Percentiles rank a stretch among this genome's conserved stretches.
Conservation (phyloP, 2,113 vertebrate species). For the Galemys pyrenaicus region DNA sequence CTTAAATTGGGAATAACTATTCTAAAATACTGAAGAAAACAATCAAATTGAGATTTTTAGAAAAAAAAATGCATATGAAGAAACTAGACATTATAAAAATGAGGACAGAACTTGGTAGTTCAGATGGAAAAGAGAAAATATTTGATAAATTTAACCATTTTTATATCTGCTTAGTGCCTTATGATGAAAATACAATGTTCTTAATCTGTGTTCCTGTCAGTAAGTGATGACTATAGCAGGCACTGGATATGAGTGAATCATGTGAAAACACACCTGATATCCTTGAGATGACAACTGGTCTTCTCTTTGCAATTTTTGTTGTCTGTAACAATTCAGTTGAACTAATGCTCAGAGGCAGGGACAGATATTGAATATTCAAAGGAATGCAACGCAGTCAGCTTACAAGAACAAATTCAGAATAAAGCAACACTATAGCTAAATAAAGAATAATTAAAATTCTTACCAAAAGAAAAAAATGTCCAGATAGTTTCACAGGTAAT, state of each 20-base stretch:
- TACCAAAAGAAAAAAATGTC: not conserved
- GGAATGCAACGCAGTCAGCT: not conserved
- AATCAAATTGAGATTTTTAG: not conserved
- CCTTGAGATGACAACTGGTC: rapidly evolving
- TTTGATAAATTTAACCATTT: not conserved
- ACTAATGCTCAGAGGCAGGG: not conserved
- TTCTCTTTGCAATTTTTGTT: not conserved
- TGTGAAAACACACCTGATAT: not conserved
- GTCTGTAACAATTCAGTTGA: not conserved
- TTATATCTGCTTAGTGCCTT: not conserved
- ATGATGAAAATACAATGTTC: not conserved
- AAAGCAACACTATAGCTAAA: not conserved
- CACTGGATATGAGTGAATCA: not conserved
- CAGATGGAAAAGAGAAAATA: not conserved
- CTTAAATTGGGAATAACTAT: not conserved
- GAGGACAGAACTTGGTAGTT: not conserved
- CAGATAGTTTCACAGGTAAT: not conserved
- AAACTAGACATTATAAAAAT: not conserved
- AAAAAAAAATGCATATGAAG: not conserved
- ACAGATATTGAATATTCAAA: not conserved
- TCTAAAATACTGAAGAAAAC: not conserved
- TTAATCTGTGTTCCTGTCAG: not conserved
- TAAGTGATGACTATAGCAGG: not conserved
- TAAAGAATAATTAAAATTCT: not conserved
- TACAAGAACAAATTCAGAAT: not conserved